Conservation (phyloP, 2,888 invertebrate genomes). For the Elmis aenea region DNA sequence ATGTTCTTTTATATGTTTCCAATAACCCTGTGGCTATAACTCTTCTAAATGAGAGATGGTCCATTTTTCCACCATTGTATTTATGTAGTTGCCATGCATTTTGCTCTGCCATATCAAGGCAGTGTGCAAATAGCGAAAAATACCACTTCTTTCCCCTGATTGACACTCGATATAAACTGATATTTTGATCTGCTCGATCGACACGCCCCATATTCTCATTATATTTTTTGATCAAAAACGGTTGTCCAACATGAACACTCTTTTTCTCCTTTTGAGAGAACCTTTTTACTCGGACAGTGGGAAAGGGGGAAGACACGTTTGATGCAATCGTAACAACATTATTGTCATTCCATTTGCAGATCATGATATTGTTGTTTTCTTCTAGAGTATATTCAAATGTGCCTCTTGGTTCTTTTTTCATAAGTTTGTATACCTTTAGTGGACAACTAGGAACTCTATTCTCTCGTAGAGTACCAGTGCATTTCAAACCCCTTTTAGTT, state of each 20-base stretch:
- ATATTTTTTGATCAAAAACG: slow-evolving; percentile 10
- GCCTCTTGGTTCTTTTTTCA: slow-evolving; percentile 12
- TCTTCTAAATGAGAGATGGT: slow-evolving; percentile 26
- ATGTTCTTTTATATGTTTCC: slow-evolving; percentile 4
- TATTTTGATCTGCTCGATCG: slow-evolving; percentile 26
- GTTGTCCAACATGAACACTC: slow-evolving; percentile 3
- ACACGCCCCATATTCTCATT: slow-evolving; percentile 24
- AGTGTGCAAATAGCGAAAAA: slow-evolving; percentile 25
- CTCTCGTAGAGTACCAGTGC: slow-evolving; percentile 20
- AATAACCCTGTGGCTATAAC: slow-evolving; percentile 11
- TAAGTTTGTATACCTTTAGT: not conserved
- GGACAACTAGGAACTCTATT: slow-evolving; percentile 14
- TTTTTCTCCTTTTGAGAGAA: slow-evolving; percentile 14
- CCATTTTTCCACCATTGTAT: slow-evolving; percentile 21
- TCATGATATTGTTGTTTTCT: slow-evolving; percentile 1
- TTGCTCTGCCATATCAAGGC: slow-evolving; percentile 25
- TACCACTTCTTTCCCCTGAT: slow-evolving; percentile 32
- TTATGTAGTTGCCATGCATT: slow-evolving; percentile 27
- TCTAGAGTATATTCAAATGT: slow-evolving; percentile 5
- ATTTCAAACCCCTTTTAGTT: no score
- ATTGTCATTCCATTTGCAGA: slow-evolving; percentile 13
- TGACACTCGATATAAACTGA: slow-evolving; percentile 23
- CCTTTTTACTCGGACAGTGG: slow-evolving; percentile 12
- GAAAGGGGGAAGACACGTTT: slow-evolving; percentile 2
- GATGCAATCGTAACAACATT: slow-evolving; percentile 10